Conservation (phyloP, 2,888 invertebrate species). For the Lacanobia wlatinum region DNA sequence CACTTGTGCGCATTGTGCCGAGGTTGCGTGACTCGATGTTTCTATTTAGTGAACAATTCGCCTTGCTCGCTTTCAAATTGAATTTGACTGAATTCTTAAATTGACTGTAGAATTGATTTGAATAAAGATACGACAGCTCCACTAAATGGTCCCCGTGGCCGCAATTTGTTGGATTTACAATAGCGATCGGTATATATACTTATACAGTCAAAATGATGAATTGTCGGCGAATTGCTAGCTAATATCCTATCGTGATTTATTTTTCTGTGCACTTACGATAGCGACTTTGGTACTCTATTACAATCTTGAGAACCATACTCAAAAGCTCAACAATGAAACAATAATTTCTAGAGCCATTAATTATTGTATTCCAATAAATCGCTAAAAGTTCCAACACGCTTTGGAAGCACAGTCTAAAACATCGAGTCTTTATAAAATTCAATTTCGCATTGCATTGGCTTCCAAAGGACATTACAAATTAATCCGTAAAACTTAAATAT, state of each 20-base stretch:
- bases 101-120: conserved; percentile 27
- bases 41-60: conserved; percentile 45
- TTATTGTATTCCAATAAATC: too few species aligned
- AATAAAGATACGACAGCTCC: conserved; percentile 11
- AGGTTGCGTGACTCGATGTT: conserved; percentile 54
- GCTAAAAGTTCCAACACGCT: too few species aligned
- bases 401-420: too few species aligned
- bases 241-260: not conserved
- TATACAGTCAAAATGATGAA: conserved; percentile 16
- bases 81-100: conserved; percentile 41
- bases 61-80: conserved; percentile 48
- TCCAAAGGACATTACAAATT: not conserved
- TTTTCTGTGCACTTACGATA: too few species aligned
- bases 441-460: too few species aligned
- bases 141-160: not conserved
- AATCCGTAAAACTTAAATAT: too few species aligned
- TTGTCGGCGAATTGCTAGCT: conserved; percentile 7
- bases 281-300: too few species aligned
- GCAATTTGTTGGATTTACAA: conserved; percentile 31
- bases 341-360: too few species aligned
- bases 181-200: not conserved
- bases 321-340: too few species aligned
- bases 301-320: too few species aligned
- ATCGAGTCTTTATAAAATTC: too few species aligned
- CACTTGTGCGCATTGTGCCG: too few species aligned